Conservation (phyloP, 1,140 invertebrate genomes). For the Parasteatoda tepidariorum region DNA sequence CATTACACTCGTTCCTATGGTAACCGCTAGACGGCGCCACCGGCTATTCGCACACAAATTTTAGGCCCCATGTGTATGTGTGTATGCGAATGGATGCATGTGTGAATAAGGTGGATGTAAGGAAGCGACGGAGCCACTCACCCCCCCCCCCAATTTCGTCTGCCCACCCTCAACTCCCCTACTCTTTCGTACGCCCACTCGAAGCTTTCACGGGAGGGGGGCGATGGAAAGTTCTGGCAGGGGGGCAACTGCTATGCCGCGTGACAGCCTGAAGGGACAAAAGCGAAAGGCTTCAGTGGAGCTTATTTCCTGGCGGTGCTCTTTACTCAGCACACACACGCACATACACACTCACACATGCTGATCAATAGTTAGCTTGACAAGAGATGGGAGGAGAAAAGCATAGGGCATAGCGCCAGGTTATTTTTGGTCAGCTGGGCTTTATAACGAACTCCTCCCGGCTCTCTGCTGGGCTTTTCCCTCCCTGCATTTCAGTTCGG, state of each 20-base stretch:
- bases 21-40: constrained; percentile 57
- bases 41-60: neutral
- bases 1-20: constrained; percentile 51
- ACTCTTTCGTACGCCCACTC: constrained; percentile 48
- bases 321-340: constrained; percentile 20
- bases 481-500: constrained; percentile 43
- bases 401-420: constrained; percentile 52
- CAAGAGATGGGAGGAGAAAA: neutral
- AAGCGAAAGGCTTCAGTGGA: constrained; percentile 59
- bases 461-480: constrained; percentile 12
- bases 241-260: constrained; percentile 5
- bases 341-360: constrained; percentile 14
- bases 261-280: constrained; percentile 60
- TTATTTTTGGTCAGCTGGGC: constrained; percentile 61
- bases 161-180: no score
- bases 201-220: constrained; percentile 11
- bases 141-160: neutral
- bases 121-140: constrained; percentile 13
- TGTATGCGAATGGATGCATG: constrained; percentile 36
- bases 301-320: constrained; percentile 58
- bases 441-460: constrained; percentile 54
- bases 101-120: constrained; percentile 7
- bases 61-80: neutral
- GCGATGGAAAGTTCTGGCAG: constrained; percentile 7
- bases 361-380: constrained; percentile 59